A percentile compares a stretch with the other conserved stretches of the same genome.
Evolutionary conservation across 2,797 vertebrate genomes (phyloP).

Genomic region (Platalea minor): DNA sequence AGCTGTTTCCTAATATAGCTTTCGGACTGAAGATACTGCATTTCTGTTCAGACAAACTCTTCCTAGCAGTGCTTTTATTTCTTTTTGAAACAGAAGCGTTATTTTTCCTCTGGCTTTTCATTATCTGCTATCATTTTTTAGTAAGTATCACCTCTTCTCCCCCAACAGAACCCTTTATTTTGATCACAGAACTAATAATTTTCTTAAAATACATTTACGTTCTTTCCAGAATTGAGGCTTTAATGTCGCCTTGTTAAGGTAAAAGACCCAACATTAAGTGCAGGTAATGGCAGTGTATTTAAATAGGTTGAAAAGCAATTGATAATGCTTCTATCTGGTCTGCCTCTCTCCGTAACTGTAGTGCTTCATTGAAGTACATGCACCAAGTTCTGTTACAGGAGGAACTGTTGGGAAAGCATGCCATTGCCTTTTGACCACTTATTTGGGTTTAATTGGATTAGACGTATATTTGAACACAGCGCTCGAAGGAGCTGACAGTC

Average conservation of each 20-base stretch:
- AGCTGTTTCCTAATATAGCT: background rate
- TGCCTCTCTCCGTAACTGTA: background rate
- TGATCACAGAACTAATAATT: background rate
- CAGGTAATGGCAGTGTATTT: background rate
- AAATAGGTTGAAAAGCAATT: background rate
- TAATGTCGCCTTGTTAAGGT: background rate
- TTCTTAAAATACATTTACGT: background rate
- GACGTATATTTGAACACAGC: background rate
- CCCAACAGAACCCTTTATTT: background rate
- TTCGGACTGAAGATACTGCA: background rate
- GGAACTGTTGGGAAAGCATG: background rate
- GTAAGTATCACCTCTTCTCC: background rate
- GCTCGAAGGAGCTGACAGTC: background rate
- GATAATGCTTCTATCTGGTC: background rate
- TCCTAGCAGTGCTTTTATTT: background rate
- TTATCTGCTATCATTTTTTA: background rate
- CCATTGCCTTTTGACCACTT: background rate
- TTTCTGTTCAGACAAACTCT: background rate
- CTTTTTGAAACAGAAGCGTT: background rate
- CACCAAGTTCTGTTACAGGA: background rate
- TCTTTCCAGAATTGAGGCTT: background rate
- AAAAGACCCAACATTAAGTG: background rate
- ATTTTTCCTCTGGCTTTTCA: background rate
- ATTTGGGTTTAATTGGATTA: background rate
- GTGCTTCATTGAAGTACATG: background rate